Evolutionary conservation across 92 coral and sea anemone species (phyloP), one percentile per base, ranked within the genome.

Genomic region (Phymanthus crucifer): DNA sequence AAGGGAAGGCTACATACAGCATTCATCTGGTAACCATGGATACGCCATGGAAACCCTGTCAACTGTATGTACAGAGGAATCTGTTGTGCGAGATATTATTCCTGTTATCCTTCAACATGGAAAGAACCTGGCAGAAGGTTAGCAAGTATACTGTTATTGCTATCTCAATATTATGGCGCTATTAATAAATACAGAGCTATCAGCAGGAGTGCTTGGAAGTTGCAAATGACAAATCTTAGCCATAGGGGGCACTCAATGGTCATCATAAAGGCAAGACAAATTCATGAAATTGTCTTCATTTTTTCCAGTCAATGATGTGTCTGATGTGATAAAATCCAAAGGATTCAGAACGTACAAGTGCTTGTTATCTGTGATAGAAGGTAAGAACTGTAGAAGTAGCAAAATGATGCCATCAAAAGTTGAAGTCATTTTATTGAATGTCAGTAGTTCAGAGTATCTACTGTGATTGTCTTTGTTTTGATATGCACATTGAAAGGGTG

Each of bases 1-100:
- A 32, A 69, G 32, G 64, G 71, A 27, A 58, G 72, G 64, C 13
- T 78, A 84, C 33, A 82, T 75, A 57, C 35, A 81, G 31, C n/a
- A 54, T 54, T 48, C 88, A 75, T 88, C 77, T 40, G 66, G 79
- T 21, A 83, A 77, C 61, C 91, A 93, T 77, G 89, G 86, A 73
- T 81, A 86, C 48, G 89, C 90, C 36, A 80, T 95, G 80, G 89
- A 87, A 78, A 85, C 95, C 35, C 81, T 95, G 0, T 72, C 85
- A 50, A 93, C 97, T 64, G 85, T 95, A 48, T 95, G 96, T 68
- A 96, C 91, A 3, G 88, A 91, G 69, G 86, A 83, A 33, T 76
- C 93, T 21, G 85, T 93, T 74, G 86, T 96, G 11, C 86, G 87
- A 79, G 80, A 84, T 74, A 84, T 89, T 38, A 76, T 91, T 47